Evolutionary conservation across 2,797 vertebrate genomes (phyloP), one percentile per base, ranked within the genome.

Genomic region (Pangasius mekongensis): DNA sequence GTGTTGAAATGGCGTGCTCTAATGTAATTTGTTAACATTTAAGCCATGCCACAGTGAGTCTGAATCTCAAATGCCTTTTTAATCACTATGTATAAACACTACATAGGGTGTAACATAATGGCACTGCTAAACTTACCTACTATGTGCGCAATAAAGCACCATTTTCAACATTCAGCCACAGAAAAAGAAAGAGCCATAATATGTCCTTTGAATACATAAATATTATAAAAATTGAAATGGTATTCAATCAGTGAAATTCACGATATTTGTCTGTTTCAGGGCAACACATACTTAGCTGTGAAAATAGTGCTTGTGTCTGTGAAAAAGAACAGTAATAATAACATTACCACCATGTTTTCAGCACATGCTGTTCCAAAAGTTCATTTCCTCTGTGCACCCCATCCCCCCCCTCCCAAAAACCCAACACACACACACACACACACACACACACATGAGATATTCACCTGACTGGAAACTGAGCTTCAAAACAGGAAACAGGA

Each of bases 401-500:
- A 49, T 16, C 71, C 2, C 11, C 73, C 0, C 43, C 2, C 73
- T 1, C 73, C 13, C 36, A 30, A 24, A 47, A 24, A 52, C 5
- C 30, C 11, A 52, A 22, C 78, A 30, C 69, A 60, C 52, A 27
- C 47, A 11, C 56, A 27, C 66, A 39, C 64, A 24, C 64, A 22
- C 71, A 54, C 73, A 43, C 66, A 74, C 78, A 58, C n/a, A 71
- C 54, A 39, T 36, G 16, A 10, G 69, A 85, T 76, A 43, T 85
- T 85, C 52, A 56, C 77, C 80, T 86, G 86, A 85, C 85, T 84
- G 83, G 84, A 86, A 86, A 77, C 69, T 13, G 1, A 49, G 71
- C 58, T 60, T 30, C 64, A 88, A 88, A 91, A 91, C 90, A 91
- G 90, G 89, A 91, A 89, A 89, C 88, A 58, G 86, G 80, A 76